Percentiles rank a stretch among this genome's conserved stretches.
Evolutionary conservation across 53 echinoderm and acorn worm genomes (phyloP).

Genomic region (Stichopus horrens): DNA sequence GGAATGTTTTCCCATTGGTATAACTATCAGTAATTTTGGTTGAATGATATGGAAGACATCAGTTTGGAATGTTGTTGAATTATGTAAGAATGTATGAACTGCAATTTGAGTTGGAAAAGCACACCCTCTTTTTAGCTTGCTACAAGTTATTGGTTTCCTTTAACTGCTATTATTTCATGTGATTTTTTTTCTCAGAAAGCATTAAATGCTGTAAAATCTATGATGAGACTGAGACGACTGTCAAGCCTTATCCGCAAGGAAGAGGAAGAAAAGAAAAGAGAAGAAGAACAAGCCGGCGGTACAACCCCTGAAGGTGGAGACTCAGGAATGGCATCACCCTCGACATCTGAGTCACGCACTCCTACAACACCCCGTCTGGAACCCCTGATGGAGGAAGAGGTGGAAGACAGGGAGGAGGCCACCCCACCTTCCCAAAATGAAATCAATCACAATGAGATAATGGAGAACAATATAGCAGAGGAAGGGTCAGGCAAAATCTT

Average conservation of each 20-base stretch:
- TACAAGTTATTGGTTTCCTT: no score
- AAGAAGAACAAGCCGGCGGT: conserved; percentile 29
- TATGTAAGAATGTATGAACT: no score
- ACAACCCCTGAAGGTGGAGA: conserved; percentile 15
- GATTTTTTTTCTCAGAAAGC: conserved; percentile 75
- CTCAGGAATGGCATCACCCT: conserved; percentile 32
- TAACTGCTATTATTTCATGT: no score
- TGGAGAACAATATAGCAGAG: conserved; percentile 24
- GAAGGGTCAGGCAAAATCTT: background rate
- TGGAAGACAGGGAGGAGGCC: conserved; percentile 6
- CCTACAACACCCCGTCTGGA: conserved; percentile 33
- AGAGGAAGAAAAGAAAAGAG: conserved; percentile 25
- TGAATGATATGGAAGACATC: no score
- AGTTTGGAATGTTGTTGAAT: no score
- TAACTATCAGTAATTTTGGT: no score
- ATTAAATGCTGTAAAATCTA: conserved; percentile 93
- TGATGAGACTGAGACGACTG: conserved; percentile 86
- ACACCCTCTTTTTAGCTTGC: no score
- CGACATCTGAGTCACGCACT: background rate
- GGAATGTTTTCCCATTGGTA: no score
- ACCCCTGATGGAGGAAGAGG: conserved; percentile 31
- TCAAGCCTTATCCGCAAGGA: conserved; percentile 68
- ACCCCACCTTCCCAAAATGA: conserved; percentile 7
- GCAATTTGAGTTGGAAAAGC: no score
- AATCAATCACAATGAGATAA: conserved; percentile 30